These are phyloP conservation scores for Calycopis cecrops DNA, from an alignment of 1,140 invertebrate species.

Conservation along the genomic window DNA sequence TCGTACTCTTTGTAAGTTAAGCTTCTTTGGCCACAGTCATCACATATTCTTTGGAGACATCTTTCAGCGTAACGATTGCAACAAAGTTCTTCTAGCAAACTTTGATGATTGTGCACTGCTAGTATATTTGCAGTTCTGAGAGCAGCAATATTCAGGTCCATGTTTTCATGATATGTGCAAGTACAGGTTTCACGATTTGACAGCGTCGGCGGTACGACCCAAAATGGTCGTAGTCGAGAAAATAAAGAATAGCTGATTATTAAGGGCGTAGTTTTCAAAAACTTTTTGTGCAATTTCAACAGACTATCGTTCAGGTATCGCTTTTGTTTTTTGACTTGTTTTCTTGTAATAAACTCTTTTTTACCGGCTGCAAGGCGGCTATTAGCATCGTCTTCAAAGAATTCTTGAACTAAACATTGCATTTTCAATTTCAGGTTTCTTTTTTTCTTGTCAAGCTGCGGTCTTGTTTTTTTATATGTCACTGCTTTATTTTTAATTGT, in stretches of 20 bases:
- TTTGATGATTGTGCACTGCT: constrained; percentile 24
- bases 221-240: constrained; percentile 24
- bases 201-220: constrained; percentile 15
- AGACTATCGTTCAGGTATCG: constrained; percentile 22
- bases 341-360: constrained; percentile 25
- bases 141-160: constrained; percentile 20
- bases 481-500: neutral
- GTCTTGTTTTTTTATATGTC: neutral
- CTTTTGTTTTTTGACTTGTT: constrained; percentile 28
- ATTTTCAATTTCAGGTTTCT: constrained; percentile 4
- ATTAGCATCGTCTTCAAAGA: constrained; percentile 23
- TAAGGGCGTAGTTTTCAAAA: constrained; percentile 22
- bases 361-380: constrained; percentile 24
- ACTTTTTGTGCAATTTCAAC: constrained; percentile 24
- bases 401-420: constrained; percentile 14
- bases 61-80: constrained; percentile 26
- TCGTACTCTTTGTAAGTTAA: constrained; percentile 22
- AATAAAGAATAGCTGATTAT: constrained; percentile 22
- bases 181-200: constrained; percentile 14
- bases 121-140: constrained; percentile 25
- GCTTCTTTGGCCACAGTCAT: constrained; percentile 21
- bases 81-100: constrained; percentile 22
- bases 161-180: constrained; percentile 16
- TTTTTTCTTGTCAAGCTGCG: neutral
- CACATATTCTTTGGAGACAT: constrained; percentile 22